Conservation (phyloP, 2,797 vertebrate species). For the Amblyopsis hoosieri region DNA sequence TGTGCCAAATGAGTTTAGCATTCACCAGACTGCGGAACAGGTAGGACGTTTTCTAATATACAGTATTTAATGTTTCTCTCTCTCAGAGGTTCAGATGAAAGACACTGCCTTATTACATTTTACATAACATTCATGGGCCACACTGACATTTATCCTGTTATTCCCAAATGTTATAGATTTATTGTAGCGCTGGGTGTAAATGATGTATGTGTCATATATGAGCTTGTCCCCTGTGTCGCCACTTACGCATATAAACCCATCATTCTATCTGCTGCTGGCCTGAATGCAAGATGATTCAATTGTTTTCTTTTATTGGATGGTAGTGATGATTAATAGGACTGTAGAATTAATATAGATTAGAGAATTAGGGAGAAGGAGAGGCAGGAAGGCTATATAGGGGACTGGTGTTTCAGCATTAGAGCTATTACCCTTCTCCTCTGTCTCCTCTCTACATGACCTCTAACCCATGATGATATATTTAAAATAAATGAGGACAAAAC, state of each 20-base stretch:
- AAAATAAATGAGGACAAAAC: conserved; percentile 38
- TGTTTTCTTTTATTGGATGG: conserved; percentile 19
- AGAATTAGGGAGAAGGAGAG: conserved; percentile 16
- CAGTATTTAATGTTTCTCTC: conserved; percentile 9
- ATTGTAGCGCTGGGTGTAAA: conserved; percentile 16
- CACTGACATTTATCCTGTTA: conserved; percentile 6
- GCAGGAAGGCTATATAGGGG: conserved; percentile 19
- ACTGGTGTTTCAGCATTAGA: conserved; percentile 27
- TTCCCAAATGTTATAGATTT: conserved; percentile 38
- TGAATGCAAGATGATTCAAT: conserved; percentile 9
- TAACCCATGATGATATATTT: conserved; percentile 20
- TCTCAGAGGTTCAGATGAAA: conserved; percentile 40
- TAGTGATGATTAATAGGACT: conserved; percentile 2
- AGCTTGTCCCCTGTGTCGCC: conserved; percentile 11
- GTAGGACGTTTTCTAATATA: neutral
- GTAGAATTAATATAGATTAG: too few relatives aligned
- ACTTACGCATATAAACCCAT: too few relatives aligned
- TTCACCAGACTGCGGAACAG: neutral
- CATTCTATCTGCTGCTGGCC: neutral
- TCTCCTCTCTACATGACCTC: conserved; percentile 11
- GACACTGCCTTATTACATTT: conserved; percentile 54
- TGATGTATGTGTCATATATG: conserved; percentile 24
- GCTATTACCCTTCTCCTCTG: conserved; percentile 27
- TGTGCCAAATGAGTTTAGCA: neutral
- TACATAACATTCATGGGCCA: conserved; percentile 17